Evolutionary conservation across 2,888 invertebrate genomes (phyloP).

Genomic region (Sesia bembeciformis): DNA sequence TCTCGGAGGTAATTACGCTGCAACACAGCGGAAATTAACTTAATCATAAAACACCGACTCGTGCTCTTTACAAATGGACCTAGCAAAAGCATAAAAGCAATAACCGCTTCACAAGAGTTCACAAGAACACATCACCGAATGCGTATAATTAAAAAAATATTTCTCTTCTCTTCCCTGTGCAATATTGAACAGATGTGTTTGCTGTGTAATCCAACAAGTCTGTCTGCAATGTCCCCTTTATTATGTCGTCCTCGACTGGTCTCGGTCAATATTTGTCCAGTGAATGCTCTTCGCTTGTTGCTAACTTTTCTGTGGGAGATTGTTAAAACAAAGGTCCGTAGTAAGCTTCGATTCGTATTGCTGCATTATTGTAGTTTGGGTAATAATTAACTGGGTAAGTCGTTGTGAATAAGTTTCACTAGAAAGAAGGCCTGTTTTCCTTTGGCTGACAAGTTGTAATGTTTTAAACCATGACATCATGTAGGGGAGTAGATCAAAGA

Average conservation of each 20-base stretch:
- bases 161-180: constrained; percentile 7
- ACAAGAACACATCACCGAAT: not conserved
- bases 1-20: too few species aligned
- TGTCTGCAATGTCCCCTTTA: constrained; percentile 24
- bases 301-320: constrained; percentile 9
- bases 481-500: too few species aligned
- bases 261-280: constrained; percentile 28
- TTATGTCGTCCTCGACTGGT: constrained; percentile 20
- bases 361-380: too few species aligned
- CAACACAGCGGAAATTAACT: not conserved
- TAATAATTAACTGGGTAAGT: too few species aligned
- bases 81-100: not conserved
- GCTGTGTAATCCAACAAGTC: constrained; percentile 20
- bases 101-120: not conserved
- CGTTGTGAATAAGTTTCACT: too few species aligned
- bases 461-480: too few species aligned
- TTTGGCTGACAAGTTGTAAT: too few species aligned
- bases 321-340: not conserved
- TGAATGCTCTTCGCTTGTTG: constrained; percentile 15
- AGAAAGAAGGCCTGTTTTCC: too few species aligned
- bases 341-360: not conserved
- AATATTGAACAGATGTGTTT: constrained; percentile 26
- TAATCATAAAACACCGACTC: not conserved
- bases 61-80: not conserved
- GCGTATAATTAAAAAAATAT: constrained; percentile 1